phyloP scores from a whole-genome alignment of 2,888 invertebrate species.

The Pammene fasciana region DNA sequence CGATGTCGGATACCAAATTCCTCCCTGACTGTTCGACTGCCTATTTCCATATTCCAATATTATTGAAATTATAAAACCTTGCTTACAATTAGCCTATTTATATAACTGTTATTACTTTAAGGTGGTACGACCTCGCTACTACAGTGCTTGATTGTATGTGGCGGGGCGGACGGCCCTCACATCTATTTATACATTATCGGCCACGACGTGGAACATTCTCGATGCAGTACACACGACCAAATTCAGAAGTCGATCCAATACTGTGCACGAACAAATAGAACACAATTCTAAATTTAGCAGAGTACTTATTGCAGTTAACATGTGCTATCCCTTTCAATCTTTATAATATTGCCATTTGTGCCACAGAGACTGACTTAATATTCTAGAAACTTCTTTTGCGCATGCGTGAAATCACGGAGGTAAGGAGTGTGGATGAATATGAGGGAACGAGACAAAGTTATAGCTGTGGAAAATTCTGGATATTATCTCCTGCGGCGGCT shows the following conservation, averaged over 20 bases:
- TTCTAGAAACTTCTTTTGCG: constrained; percentile 26
- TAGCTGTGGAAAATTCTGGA: constrained; percentile 34
- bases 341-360: not conserved
- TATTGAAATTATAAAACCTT: constrained; percentile 17
- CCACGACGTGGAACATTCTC: constrained; percentile 35
- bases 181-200: constrained; percentile 34
- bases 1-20: constrained; percentile 19
- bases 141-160: constrained; percentile 9
- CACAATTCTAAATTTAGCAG: constrained; percentile 13
- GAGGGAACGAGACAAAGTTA: constrained; percentile 14
- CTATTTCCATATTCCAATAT: constrained; percentile 27
- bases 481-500: constrained; percentile 27
- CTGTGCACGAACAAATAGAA: constrained; percentile 2
- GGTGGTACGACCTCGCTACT: constrained; percentile 19
- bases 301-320: constrained; percentile 32
- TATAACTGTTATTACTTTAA: constrained; percentile 5
- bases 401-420: constrained; percentile 23
- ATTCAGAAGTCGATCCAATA: constrained; percentile 21
- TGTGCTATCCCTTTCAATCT: constrained; percentile 16
- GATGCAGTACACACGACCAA: constrained; percentile 19
- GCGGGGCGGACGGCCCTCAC: constrained; percentile 28
- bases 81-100: constrained; percentile 29
- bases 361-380: constrained; percentile 15
- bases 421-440: constrained; percentile 23
- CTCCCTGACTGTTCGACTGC: constrained; percentile 27